These are phyloP conservation scores for Sericinus montela DNA, from an alignment of 2,888 invertebrate genomes.

Conservation along the genomic window DNA sequence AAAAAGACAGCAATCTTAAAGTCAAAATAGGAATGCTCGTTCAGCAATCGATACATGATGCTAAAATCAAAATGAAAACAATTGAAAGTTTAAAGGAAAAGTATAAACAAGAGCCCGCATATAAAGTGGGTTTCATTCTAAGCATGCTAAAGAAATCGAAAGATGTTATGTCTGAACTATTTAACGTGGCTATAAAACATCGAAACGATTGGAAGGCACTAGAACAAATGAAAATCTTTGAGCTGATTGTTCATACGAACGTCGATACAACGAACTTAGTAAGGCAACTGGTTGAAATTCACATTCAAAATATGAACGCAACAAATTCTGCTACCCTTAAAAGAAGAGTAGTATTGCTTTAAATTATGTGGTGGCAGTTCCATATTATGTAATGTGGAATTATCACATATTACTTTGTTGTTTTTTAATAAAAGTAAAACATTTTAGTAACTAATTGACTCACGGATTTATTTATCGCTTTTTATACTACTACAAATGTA, in stretches of 20 bases:
- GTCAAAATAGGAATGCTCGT: constrained; percentile 50
- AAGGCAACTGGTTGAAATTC: constrained; percentile 53
- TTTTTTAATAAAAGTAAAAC: too few species aligned
- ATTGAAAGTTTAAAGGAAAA: constrained; percentile 38
- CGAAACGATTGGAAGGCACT: constrained; percentile 58
- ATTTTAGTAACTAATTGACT: too few species aligned
- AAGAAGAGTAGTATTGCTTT: constrained; percentile 40
- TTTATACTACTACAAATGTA: too few species aligned
- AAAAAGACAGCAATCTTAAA: constrained; percentile 48
- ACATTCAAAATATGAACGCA: constrained; percentile 43
- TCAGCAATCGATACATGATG: constrained; percentile 53
- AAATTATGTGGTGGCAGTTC: too few species aligned
- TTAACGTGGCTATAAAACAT: constrained; percentile 60
- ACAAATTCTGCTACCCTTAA: constrained; percentile 23
- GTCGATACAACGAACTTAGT: constrained; percentile 60
- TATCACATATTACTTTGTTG: too few species aligned
- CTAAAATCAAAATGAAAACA: constrained; percentile 41
- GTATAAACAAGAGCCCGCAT: constrained; percentile 37
- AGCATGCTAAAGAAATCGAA: constrained; percentile 58
- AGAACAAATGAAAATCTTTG: constrained; percentile 63
- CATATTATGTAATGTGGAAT: too few species aligned
- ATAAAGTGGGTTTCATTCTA: constrained; percentile 54
- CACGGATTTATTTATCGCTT: too few species aligned
- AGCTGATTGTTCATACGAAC: constrained; percentile 61
- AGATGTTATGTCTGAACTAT: constrained; percentile 55